These are phyloP conservation scores for Synanceia verrucosa DNA, from an alignment of 2,797 vertebrate genomes.

Conservation along the genomic window DNA sequence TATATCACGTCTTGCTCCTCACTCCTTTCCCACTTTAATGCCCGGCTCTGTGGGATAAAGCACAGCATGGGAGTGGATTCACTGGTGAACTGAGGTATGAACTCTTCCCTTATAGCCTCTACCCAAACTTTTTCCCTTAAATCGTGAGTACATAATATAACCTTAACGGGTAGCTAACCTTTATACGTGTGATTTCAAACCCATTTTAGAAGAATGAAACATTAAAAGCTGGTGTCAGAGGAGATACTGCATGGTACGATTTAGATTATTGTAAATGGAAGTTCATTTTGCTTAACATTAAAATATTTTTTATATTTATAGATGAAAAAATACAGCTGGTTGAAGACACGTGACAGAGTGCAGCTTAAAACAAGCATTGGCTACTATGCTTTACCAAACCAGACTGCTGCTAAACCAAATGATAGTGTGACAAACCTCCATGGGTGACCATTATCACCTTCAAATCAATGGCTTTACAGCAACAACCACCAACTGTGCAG, in stretches of 20 bases:
- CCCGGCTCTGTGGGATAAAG: constrained; percentile 46
- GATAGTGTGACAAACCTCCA: constrained; percentile 14
- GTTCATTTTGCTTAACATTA: neutral
- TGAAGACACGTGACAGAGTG: constrained; percentile 7
- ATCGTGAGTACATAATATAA: neutral
- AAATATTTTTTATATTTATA: neutral
- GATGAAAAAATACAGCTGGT: neutral
- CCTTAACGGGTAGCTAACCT: neutral
- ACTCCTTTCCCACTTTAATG: constrained; percentile 28
- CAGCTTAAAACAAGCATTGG: neutral
- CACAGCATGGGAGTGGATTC: constrained; percentile 28
- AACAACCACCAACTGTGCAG: constrained; percentile 18
- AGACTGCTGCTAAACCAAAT: constrained; percentile 14
- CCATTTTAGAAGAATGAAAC: neutral
- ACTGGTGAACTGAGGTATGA: constrained; percentile 19
- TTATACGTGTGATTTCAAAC: neutral
- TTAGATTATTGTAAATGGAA: constrained; percentile 1
- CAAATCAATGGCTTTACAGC: constrained; percentile 53
- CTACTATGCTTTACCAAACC: neutral
- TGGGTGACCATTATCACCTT: constrained; percentile 39
- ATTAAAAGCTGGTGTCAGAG: neutral
- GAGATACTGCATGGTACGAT: neutral
- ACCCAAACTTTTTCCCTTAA: neutral
- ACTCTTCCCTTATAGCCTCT: neutral
- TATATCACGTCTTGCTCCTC: constrained; percentile 67